Base-by-base conservation (phyloP, 37 sponge, comb jelly and placozoan species). In the Oscarella lobularis region DNA sequence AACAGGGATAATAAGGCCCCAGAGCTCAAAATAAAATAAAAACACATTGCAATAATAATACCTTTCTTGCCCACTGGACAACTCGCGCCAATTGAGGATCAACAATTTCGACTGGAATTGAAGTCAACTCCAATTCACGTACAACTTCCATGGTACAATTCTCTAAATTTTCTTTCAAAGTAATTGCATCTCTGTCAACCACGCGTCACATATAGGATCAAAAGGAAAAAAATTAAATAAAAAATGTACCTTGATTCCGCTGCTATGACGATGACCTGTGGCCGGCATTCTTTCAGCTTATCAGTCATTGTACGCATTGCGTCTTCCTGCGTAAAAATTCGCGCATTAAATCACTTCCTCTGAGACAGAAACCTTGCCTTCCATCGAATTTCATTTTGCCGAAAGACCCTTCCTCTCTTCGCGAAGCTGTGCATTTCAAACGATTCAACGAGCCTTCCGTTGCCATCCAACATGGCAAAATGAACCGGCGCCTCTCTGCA, bases 361-460 rank as follows among this genome's bases (percentile, higher is more conserved):
- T n/a, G n/a, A n/a, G n/a, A n/a, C n/a, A n/a, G n/a, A n/a, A n/a
- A n/a, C n/a, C n/a, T n/a, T n/a, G n/a, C n/a, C n/a, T n/a, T n/a
- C n/a, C n/a, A n/a, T n/a, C n/a, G n/a, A n/a, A n/a, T n/a, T n/a
- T n/a, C n/a, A n/a, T n/a, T n/a, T n/a, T n/a, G n/a, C n/a, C n/a
- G n/a, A n/a, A n/a, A n/a, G n/a, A n/a, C n/a, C n/a, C n/a, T n/a
- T n/a, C n/a, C n/a, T n/a, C n/a, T n/a, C n/a, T n/a, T n/a, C n/a
- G 81, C 74, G 31, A 91, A 66, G 75, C 82, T 37, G 74, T 73
- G 73, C 66, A 91, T 66, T 40, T 76, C 77, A 35, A 79, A 60
- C 41, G 75, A 92, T 68, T 88, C 93, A 35, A 72, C 37, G 29
- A 85, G 81, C 55, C 85, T 81, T 2, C 93, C 93, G 36, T 74